phyloP scores from a whole-genome alignment of 2,888 invertebrate genomes.

The Hypolimnas misippus region DNA sequence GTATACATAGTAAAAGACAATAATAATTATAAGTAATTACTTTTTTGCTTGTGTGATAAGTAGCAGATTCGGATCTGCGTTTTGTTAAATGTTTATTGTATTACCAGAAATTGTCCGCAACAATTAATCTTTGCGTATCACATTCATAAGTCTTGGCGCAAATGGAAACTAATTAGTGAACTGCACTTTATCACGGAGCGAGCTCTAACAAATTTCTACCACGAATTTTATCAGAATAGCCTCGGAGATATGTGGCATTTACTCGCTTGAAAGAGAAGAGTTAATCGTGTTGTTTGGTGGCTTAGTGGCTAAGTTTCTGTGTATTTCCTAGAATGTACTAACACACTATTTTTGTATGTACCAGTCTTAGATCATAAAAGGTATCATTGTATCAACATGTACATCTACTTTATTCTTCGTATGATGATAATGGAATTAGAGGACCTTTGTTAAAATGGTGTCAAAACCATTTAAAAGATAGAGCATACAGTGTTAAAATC shows the following conservation, averaged over 20 bases:
- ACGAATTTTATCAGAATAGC: background rate
- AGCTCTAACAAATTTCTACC: conserved; percentile 3
- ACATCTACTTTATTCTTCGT: too few relatives aligned
- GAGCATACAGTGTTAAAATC: too few relatives aligned
- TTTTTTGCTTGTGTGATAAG: background rate
- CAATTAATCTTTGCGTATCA: conserved; percentile 10
- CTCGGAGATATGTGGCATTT: background rate
- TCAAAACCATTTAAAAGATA: too few relatives aligned
- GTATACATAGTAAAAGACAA: too few relatives aligned
- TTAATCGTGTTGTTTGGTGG: conserved; percentile 9
- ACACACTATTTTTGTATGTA: too few relatives aligned
- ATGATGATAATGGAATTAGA: too few relatives aligned
- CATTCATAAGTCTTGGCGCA: conserved; percentile 16
- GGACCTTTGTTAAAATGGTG: too few relatives aligned
- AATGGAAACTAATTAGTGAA: conserved; percentile 23
- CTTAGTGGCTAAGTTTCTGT: conserved; percentile 5
- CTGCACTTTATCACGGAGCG: conserved; percentile 18
- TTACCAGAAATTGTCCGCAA: background rate
- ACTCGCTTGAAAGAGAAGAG: conserved; percentile 11
- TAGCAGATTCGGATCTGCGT: background rate
- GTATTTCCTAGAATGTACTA: background rate
- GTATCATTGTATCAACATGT: too few relatives aligned
- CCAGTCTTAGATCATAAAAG: too few relatives aligned
- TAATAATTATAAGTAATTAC: background rate
- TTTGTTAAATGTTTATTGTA: background rate